Evolutionary conservation across 1,140 invertebrate species (phyloP), one percentile per base, ranked within the genome.

Genomic region (Drosophila pseudoananassae): DNA sequence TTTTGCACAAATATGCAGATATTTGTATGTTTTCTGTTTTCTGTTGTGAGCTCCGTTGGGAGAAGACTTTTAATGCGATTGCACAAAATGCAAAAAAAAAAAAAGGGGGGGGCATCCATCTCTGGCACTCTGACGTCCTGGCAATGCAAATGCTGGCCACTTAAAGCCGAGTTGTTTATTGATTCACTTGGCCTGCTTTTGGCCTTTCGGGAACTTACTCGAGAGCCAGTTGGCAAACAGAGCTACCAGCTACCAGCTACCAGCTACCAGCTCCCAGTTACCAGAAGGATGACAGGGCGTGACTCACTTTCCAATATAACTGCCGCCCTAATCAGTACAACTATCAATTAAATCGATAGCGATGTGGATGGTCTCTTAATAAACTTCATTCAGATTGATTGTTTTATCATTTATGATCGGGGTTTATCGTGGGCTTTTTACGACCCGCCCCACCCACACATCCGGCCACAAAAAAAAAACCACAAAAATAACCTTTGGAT

Each of bases 331-430:
- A 61, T 53, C 58, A 61, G 49, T 43, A 27, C 36, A 53, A n/a
- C 51, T 52, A 69, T 69, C 66, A 69, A 69, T 69, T 69, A 56
- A 49, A 56, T 38, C 25, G 7, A 25, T 69, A 69, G 69, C 66
- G 36, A 25, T 17, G 20, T 23, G 49, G 50, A 17, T 31, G 12
- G 46, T 15, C 47, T 17, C 36, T 46, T 46, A 71, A 71, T 71
- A 58, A 71, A 58, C 54, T 71, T 71, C 68, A 59, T 36, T 58
- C 66, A 51, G 66, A 71, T 59, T 71, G 68, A 71, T 71, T 23
- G 54, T 17, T 71, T 71, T 71, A 71, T 71, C 68, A 61, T 50
- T 59, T 59, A 59, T 65, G 56, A 29, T 25, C 4, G 31, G 57
- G 29, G 20, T 20, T 65, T 65, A 65, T 65, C 61, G 31, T 12